These are phyloP conservation scores for Gobionotothen gibberifrons DNA, from an alignment of 2,797 vertebrate genomes.

Conservation along the genomic window DNA sequence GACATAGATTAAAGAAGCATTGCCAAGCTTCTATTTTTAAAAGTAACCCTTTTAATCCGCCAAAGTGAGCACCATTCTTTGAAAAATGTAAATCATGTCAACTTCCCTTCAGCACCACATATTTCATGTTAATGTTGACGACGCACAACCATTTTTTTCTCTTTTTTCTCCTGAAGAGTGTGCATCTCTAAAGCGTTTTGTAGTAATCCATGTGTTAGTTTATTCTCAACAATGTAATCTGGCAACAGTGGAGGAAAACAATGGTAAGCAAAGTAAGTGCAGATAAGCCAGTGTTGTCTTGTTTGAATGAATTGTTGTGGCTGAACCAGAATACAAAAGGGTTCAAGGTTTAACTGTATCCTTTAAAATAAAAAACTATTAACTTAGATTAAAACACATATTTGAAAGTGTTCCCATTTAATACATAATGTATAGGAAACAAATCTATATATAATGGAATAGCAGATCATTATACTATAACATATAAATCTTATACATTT, in stretches of 20 bases:
- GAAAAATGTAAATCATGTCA: constrained; percentile 51
- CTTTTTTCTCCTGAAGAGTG: constrained; percentile 25
- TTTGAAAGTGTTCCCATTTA: background rate
- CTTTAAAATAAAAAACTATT: background rate
- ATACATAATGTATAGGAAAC: background rate
- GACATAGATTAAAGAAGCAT: constrained; percentile 60
- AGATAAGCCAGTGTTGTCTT: constrained; percentile 23
- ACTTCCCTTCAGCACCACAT: constrained; percentile 28
- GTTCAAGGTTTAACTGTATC: constrained; percentile 36
- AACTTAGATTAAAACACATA: constrained; percentile 2
- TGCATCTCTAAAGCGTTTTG: constrained; percentile 42
- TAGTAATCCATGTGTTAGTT: constrained; percentile 54
- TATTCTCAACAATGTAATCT: constrained; percentile 47
- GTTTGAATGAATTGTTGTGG: constrained; percentile 20
- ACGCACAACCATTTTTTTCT: constrained; percentile 8
- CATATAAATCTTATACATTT: background rate
- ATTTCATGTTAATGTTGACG: constrained; percentile 52
- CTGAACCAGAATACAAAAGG: constrained; percentile 15
- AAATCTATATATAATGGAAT: background rate
- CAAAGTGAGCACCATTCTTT: constrained; percentile 51
- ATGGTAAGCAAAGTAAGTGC: constrained; percentile 23
- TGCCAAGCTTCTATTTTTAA: constrained; percentile 66
- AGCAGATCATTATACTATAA: background rate
- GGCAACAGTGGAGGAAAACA: constrained; percentile 24
- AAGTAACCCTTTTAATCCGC: constrained; percentile 53